phyloP scores from a whole-genome alignment of 1,140 invertebrate species.

The Amyelois transitella region DNA sequence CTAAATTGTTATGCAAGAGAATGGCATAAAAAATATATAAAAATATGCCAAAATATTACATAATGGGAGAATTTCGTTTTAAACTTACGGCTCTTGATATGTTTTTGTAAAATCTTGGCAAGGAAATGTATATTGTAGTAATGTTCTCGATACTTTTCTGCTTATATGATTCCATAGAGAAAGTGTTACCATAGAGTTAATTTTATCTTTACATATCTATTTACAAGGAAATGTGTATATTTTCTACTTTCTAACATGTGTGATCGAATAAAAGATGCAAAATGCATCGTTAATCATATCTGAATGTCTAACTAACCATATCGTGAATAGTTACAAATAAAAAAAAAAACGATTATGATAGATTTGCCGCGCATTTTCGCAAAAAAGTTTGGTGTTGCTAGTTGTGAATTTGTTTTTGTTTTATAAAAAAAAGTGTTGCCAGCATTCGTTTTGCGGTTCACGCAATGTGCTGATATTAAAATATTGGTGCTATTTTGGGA shows the following conservation, averaged over 20 bases:
- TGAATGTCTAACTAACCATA: constrained; percentile 46
- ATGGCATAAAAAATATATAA: not conserved
- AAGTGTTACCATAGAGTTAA: constrained; percentile 69
- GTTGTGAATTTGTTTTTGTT: constrained; percentile 24
- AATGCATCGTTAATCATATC: constrained; percentile 23
- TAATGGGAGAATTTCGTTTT: not conserved
- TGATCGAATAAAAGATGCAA: constrained; percentile 51
- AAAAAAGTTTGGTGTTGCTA: constrained; percentile 33
- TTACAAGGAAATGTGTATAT: constrained; percentile 60
- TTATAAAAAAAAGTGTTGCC: constrained; percentile 21
- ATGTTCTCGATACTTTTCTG: constrained; percentile 3
- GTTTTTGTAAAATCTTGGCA: constrained; percentile 9
- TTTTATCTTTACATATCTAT: constrained; percentile 64
- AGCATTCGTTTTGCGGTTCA: constrained; percentile 22
- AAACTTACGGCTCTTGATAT: not conserved
- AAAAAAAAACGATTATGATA: constrained; percentile 3
- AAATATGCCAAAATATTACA: not conserved
- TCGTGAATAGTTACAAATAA: constrained; percentile 24
- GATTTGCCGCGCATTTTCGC: constrained; percentile 22
- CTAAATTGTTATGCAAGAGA: not conserved
- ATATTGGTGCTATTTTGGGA: constrained; percentile 67
- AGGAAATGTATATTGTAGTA: constrained; percentile 1
- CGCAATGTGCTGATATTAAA: constrained; percentile 52
- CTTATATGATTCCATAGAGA: constrained; percentile 36
- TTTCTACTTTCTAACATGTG: constrained; percentile 49